Evolutionary conservation across 2,888 invertebrate genomes (phyloP).

Genomic region (Crepidodera aurea): DNA sequence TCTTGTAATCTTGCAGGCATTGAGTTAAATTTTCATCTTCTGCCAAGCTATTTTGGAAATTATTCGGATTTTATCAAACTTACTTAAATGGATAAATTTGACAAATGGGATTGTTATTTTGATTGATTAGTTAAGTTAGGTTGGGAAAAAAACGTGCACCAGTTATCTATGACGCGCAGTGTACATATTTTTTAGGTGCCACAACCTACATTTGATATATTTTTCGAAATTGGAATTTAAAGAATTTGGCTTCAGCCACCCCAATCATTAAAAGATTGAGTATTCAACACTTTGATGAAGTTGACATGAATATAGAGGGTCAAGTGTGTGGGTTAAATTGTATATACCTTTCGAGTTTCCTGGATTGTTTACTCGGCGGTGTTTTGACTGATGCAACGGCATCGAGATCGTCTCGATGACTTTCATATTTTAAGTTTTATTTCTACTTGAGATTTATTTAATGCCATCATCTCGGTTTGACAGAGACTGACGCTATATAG

Average conservation of each 20-base stretch:
- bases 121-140: too few species aligned
- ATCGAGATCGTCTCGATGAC: constrained; percentile 39
- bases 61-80: too few species aligned
- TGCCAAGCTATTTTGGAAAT: too few species aligned
- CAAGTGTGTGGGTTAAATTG: constrained; percentile 50
- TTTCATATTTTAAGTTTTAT: constrained; percentile 34
- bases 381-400: constrained; percentile 47
- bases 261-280: constrained; percentile 45
- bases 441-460: constrained; percentile 33
- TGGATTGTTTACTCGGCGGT: constrained; percentile 51
- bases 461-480: constrained; percentile 12
- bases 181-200: too few species aligned
- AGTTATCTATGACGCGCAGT: too few species aligned
- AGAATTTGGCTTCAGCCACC: constrained; percentile 36
- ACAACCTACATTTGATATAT: too few species aligned
- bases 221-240: background rate
- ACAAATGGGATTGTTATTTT: too few species aligned
- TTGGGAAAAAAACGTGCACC: too few species aligned
- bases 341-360: constrained; percentile 40
- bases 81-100: too few species aligned
- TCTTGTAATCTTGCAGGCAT: too few species aligned
- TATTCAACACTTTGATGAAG: constrained; percentile 55
- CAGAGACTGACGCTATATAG: constrained; percentile 7
- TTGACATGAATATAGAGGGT: constrained; percentile 54
- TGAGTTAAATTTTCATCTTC: too few species aligned